Percentiles rank a stretch among this genome's conserved stretches.
phyloP scores from a whole-genome alignment of 1,140 invertebrate genomes.

The Drosophila repleta region DNA sequence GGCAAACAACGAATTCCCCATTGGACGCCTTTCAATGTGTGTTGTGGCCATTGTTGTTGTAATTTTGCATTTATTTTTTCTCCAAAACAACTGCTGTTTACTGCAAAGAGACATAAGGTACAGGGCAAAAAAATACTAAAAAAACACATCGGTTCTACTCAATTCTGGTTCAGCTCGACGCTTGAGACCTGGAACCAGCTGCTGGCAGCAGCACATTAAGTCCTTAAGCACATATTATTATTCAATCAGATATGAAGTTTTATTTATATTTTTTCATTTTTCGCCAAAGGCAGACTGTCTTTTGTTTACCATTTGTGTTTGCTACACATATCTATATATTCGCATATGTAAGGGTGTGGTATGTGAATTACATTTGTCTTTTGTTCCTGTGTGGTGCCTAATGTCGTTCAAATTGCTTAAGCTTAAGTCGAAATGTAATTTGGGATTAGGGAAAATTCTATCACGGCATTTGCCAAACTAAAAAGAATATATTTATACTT shows the following conservation, averaged over 20 bases:
- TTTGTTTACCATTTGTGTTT: constrained; percentile 22
- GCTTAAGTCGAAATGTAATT: constrained; percentile 40
- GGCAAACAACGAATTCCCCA: constrained; percentile 64
- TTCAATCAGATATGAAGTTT: constrained; percentile 79
- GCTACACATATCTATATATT: constrained; percentile 1
- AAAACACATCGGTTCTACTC: neutral
- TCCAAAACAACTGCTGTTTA: constrained; percentile 30
- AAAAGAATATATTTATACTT: neutral
- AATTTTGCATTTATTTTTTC: constrained; percentile 58
- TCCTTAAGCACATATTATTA: constrained; percentile 81
- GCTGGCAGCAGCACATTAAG: constrained; percentile 70
- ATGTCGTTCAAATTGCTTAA: constrained; percentile 70
- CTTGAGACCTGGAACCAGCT: constrained; percentile 31
- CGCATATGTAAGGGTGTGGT: neutral
- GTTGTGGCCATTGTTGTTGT: constrained; percentile 31
- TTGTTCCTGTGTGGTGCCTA: constrained; percentile 24
- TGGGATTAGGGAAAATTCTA: neutral
- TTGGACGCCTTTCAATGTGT: constrained; percentile 35
- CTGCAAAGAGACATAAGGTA: constrained; percentile 23
- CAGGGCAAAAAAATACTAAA: constrained; percentile 29
- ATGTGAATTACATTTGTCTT: constrained; percentile 11
- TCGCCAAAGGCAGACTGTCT: neutral
- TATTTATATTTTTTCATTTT: constrained; percentile 49
- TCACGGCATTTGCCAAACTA: too few species aligned
- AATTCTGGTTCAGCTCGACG: neutral